These are phyloP conservation scores for Leucophenga varia DNA, from an alignment of 1,140 invertebrate genomes.

Conservation along the genomic window DNA sequence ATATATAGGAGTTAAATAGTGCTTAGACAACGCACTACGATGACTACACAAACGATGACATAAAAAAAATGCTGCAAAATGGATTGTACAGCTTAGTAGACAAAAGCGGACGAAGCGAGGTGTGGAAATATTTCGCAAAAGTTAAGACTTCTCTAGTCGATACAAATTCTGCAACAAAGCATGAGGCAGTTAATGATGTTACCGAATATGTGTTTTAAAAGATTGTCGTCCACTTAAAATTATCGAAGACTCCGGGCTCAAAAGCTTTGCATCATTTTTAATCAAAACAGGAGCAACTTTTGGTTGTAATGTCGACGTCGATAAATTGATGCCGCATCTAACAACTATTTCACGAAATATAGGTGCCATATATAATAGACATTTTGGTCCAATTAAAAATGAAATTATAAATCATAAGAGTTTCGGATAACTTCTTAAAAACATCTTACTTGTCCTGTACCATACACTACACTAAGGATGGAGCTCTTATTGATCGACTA, in stretches of 20 bases:
- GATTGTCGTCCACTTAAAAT: slow-evolving; percentile 9
- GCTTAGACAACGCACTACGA: no score
- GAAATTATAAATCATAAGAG: not conserved
- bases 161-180: slow-evolving; percentile 6
- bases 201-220: slow-evolving; percentile 2
- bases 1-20: no score
- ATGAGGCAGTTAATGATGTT: not conserved
- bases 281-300: slow-evolving; percentile 7
- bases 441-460: not conserved
- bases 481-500: not conserved
- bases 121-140: no score
- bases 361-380: not conserved
- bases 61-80: no score
- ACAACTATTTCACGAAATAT: slow-evolving; percentile 7
- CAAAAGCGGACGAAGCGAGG: no score
- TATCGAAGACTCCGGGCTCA: not conserved
- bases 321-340: slow-evolving; percentile 7
- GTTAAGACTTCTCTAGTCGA: slow-evolving; percentile 1
- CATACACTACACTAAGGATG: not conserved
- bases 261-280: not conserved
- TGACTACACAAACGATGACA: no score
- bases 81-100: no score
- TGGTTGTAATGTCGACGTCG: slow-evolving; percentile 5
- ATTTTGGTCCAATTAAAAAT: not conserved
- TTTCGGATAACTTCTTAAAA: not conserved